phyloP scores from a whole-genome alignment of 2,797 vertebrate genomes.

The Lophius americanus region DNA sequence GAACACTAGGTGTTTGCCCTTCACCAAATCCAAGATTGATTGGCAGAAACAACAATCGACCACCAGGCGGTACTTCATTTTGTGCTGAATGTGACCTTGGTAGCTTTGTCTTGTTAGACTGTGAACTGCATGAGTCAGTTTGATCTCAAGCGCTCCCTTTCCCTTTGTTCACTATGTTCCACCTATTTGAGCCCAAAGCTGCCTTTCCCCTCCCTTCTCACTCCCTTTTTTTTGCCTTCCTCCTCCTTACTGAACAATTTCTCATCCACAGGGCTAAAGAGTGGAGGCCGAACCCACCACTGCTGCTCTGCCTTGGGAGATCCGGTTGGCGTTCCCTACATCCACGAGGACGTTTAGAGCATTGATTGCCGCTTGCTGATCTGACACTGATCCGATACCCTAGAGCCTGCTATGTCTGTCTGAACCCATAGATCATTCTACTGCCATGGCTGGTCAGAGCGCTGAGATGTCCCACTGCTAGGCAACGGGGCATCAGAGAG shows the following conservation, averaged over 20 bases:
- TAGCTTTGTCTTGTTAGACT: constrained; percentile 54
- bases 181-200: constrained; percentile 46
- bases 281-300: constrained; percentile 29
- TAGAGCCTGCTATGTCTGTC: constrained; percentile 47
- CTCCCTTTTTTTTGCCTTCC: constrained; percentile 40
- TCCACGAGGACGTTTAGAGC: constrained; percentile 43
- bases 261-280: constrained; percentile 60
- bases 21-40: constrained; percentile 72
- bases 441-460: constrained; percentile 73
- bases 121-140: constrained; percentile 53
- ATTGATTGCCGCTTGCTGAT: constrained; percentile 27
- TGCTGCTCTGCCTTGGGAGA: constrained; percentile 41
- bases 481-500: constrained; percentile 81
- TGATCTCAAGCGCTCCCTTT: constrained; percentile 58
- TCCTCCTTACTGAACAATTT: constrained; percentile 52
- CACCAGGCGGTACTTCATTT: constrained; percentile 39
- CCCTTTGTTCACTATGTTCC: constrained; percentile 42
- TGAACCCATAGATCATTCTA: constrained; percentile 28
- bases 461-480: constrained; percentile 83
- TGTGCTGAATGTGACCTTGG: constrained; percentile 45
- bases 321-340: constrained; percentile 12
- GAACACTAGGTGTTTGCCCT: constrained; percentile 64
- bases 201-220: constrained; percentile 32
- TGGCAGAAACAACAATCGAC: constrained; percentile 59
- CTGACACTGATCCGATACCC: background rate